A percentile compares a stretch with the other conserved stretches of the same genome.
These are phyloP conservation scores for Bucorvus abyssinicus DNA, from an alignment of 2,797 vertebrate species.

Conservation along the genomic window DNA sequence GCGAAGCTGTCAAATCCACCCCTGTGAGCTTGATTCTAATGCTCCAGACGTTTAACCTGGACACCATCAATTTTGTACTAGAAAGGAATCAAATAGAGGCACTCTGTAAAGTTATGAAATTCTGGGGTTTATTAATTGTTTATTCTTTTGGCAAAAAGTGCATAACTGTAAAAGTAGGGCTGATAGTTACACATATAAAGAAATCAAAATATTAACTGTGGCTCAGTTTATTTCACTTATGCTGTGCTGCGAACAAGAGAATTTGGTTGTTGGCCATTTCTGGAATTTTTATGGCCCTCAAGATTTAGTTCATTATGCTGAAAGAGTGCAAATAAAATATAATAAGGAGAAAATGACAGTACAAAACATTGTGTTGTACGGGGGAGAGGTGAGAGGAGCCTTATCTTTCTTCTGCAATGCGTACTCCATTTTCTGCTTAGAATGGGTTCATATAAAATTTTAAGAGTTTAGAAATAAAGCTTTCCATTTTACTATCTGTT, in stretches of 20 bases:
- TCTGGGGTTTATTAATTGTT: background rate
- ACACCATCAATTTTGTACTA: background rate
- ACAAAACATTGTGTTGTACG: conserved; percentile 4
- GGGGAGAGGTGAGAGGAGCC: background rate
- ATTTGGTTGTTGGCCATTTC: conserved; percentile 1
- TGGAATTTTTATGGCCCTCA: background rate
- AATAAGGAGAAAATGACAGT: conserved; percentile 33
- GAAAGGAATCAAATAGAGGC: background rate
- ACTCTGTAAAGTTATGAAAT: background rate
- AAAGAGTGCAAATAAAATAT: conserved; percentile 45
- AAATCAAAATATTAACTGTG: background rate
- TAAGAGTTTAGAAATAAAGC: conserved; percentile 47
- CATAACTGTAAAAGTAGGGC: background rate
- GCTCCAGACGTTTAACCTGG: background rate
- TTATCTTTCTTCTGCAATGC: conserved; percentile 30
- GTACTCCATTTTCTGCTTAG: conserved; percentile 19
- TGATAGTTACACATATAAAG: background rate
- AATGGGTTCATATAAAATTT: conserved; percentile 46
- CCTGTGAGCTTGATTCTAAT: background rate
- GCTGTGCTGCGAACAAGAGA: conserved; percentile 10
- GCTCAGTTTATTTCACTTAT: conserved; percentile 16
- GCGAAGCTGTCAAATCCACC: background rate
- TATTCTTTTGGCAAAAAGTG: background rate
- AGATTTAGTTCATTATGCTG: conserved; percentile 32
- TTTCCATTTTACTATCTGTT: conserved; percentile 6